Evolutionary conservation across 2,797 vertebrate species (phyloP), one percentile per base, ranked within the genome.

Genomic region (Sebastes variabilis): DNA sequence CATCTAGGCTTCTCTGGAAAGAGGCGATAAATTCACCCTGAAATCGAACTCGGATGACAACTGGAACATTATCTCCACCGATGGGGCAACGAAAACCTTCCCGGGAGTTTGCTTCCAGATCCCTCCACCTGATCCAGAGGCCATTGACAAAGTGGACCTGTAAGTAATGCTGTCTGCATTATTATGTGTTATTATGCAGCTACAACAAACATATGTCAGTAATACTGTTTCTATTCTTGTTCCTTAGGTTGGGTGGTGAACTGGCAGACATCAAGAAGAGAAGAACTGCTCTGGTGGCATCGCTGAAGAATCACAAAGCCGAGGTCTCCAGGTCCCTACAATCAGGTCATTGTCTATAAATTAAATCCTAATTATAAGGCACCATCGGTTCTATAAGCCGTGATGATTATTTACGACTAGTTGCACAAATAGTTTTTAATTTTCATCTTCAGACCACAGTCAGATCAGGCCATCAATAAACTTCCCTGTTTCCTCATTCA

Each of bases 41-140:
- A 95, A 95, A 83, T 97, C 98, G 6, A 99, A 98, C 90, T 89
- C 91, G 5, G 95, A 97, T 84, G 91, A 96, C 71, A 97, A 96
- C 80, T 99, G 98, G 99, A 90, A 96, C 0, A 86, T 99, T 18
- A 88, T 95, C 77, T 91, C 93, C 61, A 82, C 82, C 0, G 38
- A 93, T 2, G 97, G 97, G 0, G 77, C 88, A 30, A 93, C 94
- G 32, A 96, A 96, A 85, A 91, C 86, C 2, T 96, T 96, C 73
- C 99, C 99, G 1, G 97, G 97, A 38, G 95, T 96, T 82, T 99
- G 98, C 68, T 97, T 99, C 92, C 90, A 91, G 75, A 96, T 99
- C 80, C 97, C 97, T 64, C 96, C 98, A 0, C 97, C 98, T 16
- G 97, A 99, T 87, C 80, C 92, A 0, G 97, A 98, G 0, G 95